Evolutionary conservation across 1,140 invertebrate genomes (phyloP).

Genomic region (Popillia japonica): DNA sequence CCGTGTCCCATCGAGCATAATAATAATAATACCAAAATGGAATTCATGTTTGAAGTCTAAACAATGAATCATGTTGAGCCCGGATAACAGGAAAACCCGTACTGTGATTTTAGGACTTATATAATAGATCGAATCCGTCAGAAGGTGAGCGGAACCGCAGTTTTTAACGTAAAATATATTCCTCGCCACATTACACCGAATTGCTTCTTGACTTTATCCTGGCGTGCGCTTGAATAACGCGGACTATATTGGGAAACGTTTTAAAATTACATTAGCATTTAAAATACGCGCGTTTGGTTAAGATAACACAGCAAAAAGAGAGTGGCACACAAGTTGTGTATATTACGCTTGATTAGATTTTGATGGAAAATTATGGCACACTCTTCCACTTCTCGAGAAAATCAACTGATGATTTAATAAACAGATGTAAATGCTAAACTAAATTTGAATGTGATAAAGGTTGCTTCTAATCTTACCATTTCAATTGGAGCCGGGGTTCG

Average conservation of each 20-base stretch:
- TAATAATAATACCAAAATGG: background rate
- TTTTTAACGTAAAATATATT: conserved; percentile 5
- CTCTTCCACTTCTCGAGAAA: background rate
- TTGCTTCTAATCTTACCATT: background rate
- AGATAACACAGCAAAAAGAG: background rate
- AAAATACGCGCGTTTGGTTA: conserved; percentile 5
- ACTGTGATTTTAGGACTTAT: conserved; percentile 13
- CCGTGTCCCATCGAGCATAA: background rate
- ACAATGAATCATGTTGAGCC: background rate
- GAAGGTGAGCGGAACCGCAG: background rate
- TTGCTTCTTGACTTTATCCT: background rate
- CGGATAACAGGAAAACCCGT: background rate
- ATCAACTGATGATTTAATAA: background rate
- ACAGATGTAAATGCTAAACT: conserved; percentile 1
- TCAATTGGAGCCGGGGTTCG: too few species aligned
- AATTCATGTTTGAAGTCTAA: background rate
- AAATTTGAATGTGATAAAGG: conserved; percentile 1
- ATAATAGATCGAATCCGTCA: conserved; percentile 12
- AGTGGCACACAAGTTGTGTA: background rate
- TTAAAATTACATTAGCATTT: conserved; percentile 35
- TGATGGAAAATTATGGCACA: conserved; percentile 21
- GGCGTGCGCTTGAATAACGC: background rate
- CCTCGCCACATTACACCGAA: background rate
- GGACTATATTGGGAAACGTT: background rate
- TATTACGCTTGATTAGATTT: conserved; percentile 17